phyloP scores from a whole-genome alignment of 35 echinoderm and acorn worm species.

The Patiria miniata region DNA sequence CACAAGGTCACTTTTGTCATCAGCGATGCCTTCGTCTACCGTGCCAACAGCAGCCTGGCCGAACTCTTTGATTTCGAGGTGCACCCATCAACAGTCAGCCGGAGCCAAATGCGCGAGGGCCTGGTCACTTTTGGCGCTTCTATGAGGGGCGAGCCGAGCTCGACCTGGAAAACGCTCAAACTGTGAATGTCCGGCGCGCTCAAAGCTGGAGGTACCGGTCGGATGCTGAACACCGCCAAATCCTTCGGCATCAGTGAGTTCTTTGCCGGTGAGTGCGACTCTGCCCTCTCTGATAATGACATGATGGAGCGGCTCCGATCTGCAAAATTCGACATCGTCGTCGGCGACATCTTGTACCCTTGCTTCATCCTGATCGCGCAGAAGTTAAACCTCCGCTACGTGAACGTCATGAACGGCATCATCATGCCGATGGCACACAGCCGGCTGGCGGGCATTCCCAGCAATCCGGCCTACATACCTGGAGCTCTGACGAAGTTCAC shows the following conservation, averaged over 20 bases:
- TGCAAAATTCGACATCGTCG: conserved; percentile 10
- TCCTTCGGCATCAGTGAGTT: not conserved
- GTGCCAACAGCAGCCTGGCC: conserved; percentile 25
- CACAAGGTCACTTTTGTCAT: conserved; percentile 69
- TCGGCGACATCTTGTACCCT: not conserved
- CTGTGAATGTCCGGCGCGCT: not conserved
- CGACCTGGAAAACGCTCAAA: not conserved
- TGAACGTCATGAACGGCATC: not conserved
- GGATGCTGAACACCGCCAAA: too few relatives aligned
- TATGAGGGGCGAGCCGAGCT: not conserved
- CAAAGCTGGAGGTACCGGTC: not conserved
- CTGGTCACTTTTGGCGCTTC: not conserved
- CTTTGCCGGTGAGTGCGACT: conserved; percentile 21
- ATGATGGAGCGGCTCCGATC: not conserved
- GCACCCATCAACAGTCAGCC: not conserved
- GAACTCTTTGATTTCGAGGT: conserved; percentile 46
- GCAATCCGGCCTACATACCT: conserved; percentile 25
- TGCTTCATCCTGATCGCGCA: conserved; percentile 26
- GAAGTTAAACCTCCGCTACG: not conserved
- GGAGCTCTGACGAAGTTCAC: not conserved
- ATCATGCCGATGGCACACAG: conserved; percentile 7
- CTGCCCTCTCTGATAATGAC: not conserved
- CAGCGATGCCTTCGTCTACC: conserved; percentile 52
- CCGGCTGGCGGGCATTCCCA: not conserved
- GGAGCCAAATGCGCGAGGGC: not conserved